phyloP scores from a whole-genome alignment of 2,113 vertebrate genomes.

The Xenopus laevis region DNA sequence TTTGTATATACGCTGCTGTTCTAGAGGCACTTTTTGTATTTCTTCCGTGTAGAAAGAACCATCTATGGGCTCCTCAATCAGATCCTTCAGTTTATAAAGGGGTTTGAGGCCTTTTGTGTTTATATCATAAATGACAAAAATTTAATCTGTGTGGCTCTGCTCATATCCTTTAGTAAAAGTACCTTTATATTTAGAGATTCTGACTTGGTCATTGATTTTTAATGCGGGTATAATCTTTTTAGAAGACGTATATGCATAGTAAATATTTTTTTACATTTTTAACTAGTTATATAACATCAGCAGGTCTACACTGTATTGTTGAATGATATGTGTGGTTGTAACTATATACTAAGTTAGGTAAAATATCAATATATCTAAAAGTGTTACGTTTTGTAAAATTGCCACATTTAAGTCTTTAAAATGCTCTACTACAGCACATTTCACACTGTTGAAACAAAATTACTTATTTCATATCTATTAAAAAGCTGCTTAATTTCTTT shows the following conservation, averaged over 20 bases:
- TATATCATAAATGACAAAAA: not conserved
- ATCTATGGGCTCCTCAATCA: not conserved
- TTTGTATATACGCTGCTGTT: not conserved
- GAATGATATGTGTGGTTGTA: not conserved
- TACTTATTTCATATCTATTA: not conserved
- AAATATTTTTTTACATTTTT: not conserved
- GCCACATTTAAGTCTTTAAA: slow-evolving; percentile 7
- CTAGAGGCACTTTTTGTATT: not conserved
- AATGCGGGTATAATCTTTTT: not conserved
- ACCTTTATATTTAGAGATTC: not conserved
- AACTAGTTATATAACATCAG: not conserved
- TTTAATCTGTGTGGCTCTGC: not conserved
- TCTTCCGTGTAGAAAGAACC: not conserved
- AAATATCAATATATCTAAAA: not conserved
- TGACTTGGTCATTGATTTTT: not conserved
- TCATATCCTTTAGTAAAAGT: not conserved
- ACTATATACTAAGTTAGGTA: not conserved
- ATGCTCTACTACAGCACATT: not conserved
- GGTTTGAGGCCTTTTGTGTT: not conserved
- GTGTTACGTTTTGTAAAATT: not conserved
- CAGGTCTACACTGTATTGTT: not conserved
- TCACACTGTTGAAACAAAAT: not conserved
- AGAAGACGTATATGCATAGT: not conserved
- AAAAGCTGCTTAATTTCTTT: not conserved
- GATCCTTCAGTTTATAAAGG: not conserved